Evolutionary conservation across 2,888 invertebrate genomes (phyloP), one percentile per base, ranked within the genome.

Genomic region (Drosophila recens): DNA sequence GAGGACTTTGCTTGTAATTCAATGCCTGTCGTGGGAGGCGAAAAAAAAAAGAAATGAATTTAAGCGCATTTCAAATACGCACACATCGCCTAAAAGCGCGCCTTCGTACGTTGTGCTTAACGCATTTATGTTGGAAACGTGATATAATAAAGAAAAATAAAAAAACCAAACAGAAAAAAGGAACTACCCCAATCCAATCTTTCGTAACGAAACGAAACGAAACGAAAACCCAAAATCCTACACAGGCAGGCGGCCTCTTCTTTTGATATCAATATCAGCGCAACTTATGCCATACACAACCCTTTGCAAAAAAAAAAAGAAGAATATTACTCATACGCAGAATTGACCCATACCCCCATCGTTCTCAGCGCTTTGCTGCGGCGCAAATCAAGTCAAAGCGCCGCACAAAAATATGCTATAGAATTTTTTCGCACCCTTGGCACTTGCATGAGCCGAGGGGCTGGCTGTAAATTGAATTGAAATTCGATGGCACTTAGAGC

Each of bases 401-500:
- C 54, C 74, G 43, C 67, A 45, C 68, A 71, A 69, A 82, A 82
- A 83, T 87, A 82, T 80, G 77, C 88, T 80, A 72, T 80, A 82
- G 78, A 84, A 73, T 66, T 77, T 79, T 74, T 86, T 86, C 65
- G 84, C 84, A 84, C 82, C 79, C 87, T 80, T 75, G 66, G 73
- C 72, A 69, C 54, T 64, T 67, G 67, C 67, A 67, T 70, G 75
- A 75, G 64, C 46, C 58, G 64, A 52, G 79, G 34, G 45, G 75
- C 72, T 74, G 80, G 77, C 72, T 74, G 80, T 82, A 87, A 87
- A 87, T 87, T 87, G 87, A 87, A 87, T 87, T 87, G 87, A 87
- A 87, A 87, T 89, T 87, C 87, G 79, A 89, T 87, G 87, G 87
- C 87, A 87, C 89, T 89, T 86, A 87, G 78, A 87, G 78, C 80